Base-by-base conservation (phyloP, 2,888 invertebrate genomes). In the Drosophila siamana region DNA sequence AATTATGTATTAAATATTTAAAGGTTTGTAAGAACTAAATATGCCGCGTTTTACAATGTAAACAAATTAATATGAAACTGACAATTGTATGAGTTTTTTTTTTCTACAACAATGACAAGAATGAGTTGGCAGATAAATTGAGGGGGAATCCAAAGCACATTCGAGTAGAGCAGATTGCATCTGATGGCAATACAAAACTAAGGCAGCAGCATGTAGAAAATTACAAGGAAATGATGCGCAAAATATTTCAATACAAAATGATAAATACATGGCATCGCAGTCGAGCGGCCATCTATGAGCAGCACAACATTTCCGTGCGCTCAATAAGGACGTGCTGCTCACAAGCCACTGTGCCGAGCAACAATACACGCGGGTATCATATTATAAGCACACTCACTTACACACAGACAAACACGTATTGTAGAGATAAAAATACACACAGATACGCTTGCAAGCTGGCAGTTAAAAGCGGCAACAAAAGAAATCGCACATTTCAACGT, bases 401-500 rank as follows among this genome's bases (percentile, higher is more conserved):
- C 22, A 47, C 8, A 41, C 24, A 36, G 6, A 33, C 28, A 48
- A 16, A 64, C 7, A 57, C 11, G 41, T 33, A 15, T 11, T 26
- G 6, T 6, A 6, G 11, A 43, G 24, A 36, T 19, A 61, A 13
- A 38, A 33, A 24, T 19, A 54, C 24, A 15, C 38, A 50, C 11
- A 48, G 16, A 33, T 48, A 3, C 33, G 22, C 13, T n/a, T 36
- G 19, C 51, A 46, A 28, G 55, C 48, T 47, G 62, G 69, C 77
- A 61, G 84, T 69, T 81, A 80, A 80, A 69, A 73, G 48, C 61
- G 69, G 71, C 75, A 83, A 85, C 81, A 88, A 88, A 86, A 78
- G 84, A 76, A 88, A 80, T 85, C 82, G 81, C 79, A 88, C 76
- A 84, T 72, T 76, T 80, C 73, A 75, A 71, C 84, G 80, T 80